Evolutionary conservation across 2,888 invertebrate species (phyloP).

Genomic region (Melinaea marsaeus): DNA sequence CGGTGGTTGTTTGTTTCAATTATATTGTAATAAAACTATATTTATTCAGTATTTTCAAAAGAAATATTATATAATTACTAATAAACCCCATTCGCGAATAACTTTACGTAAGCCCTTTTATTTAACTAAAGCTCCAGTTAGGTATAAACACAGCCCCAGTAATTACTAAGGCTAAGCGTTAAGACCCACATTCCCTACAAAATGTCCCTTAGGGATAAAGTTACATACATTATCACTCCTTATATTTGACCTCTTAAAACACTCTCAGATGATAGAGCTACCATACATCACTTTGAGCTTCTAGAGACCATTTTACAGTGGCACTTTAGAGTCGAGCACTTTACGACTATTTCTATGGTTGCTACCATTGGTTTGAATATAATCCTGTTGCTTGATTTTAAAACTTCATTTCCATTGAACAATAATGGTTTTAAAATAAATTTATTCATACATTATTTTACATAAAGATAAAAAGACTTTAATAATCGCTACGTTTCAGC

Average conservation of each 20-base stretch:
- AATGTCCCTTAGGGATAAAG: slow-evolving; percentile 60
- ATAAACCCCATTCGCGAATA: slow-evolving; percentile 30
- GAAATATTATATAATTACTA: slow-evolving; percentile 13
- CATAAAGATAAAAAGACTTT: too few species aligned
- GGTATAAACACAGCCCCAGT: slow-evolving; percentile 60
- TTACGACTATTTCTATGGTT: slow-evolving; percentile 35
- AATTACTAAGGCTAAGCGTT: slow-evolving; percentile 69
- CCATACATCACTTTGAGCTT: slow-evolving; percentile 24
- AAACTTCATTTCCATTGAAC: slow-evolving; percentile 34
- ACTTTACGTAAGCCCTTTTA: slow-evolving; percentile 33
- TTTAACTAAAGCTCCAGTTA: slow-evolving; percentile 35
- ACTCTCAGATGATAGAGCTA: slow-evolving; percentile 29
- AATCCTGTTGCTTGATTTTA: slow-evolving; percentile 36
- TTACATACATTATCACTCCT: slow-evolving; percentile 62
- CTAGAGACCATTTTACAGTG: slow-evolving; percentile 41
- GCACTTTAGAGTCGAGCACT: slow-evolving; percentile 38
- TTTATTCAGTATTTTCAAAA: too few species aligned
- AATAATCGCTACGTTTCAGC: too few species aligned
- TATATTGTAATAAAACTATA: too few species aligned
- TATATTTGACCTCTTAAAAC: slow-evolving; percentile 50
- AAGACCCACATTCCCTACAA: slow-evolving; percentile 68
- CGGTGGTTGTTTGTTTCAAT: too few species aligned
- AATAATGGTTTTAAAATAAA: slow-evolving; percentile 23
- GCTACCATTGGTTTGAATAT: slow-evolving; percentile 28
- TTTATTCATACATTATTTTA: too few species aligned